Evolutionary conservation across 2,113 vertebrate species (phyloP).

Genomic region (Triplophysa siluroides): DNA sequence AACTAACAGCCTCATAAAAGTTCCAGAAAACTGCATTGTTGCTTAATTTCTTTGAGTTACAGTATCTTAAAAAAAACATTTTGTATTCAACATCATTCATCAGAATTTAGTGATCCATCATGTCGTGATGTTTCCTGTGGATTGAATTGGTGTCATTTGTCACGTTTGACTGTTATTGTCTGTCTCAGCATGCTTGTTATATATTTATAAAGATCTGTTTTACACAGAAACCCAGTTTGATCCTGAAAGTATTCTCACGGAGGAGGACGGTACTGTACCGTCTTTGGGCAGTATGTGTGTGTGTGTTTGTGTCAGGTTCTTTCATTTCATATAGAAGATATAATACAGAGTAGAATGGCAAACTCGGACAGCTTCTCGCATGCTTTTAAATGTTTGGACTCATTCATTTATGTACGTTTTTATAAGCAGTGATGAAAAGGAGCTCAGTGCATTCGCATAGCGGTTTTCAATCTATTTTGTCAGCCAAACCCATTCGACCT

Average conservation of each 20-base stretch:
- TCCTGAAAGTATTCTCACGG: constrained; percentile 76
- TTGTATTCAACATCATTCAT: neutral
- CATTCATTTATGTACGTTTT: neutral
- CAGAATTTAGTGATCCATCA: constrained; percentile 28
- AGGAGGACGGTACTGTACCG: constrained; percentile 87
- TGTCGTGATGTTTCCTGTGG: constrained; percentile 45
- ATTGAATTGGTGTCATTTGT: constrained; percentile 30
- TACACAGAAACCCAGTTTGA: constrained; percentile 80
- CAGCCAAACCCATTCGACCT: too few relatives aligned
- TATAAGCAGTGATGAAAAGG: constrained; percentile 21
- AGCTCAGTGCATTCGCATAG: neutral
- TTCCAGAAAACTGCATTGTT: too few relatives aligned
- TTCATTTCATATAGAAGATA: neutral
- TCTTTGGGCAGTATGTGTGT: constrained; percentile 52
- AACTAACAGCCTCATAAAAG: too few relatives aligned
- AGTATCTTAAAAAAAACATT: neutral
- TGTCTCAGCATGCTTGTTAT: constrained; percentile 44
- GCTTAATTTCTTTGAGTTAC: too few relatives aligned
- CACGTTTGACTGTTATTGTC: constrained; percentile 31
- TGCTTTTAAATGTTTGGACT: neutral
- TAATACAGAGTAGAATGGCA: constrained; percentile 1
- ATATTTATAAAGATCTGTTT: constrained; percentile 53
- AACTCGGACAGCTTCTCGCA: neutral
- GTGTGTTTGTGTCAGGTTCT: constrained; percentile 23
- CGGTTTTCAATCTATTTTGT: too few relatives aligned